Evolutionary conservation across 2,113 vertebrate genomes (phyloP).

Genomic region (Cynocephalus volans): DNA sequence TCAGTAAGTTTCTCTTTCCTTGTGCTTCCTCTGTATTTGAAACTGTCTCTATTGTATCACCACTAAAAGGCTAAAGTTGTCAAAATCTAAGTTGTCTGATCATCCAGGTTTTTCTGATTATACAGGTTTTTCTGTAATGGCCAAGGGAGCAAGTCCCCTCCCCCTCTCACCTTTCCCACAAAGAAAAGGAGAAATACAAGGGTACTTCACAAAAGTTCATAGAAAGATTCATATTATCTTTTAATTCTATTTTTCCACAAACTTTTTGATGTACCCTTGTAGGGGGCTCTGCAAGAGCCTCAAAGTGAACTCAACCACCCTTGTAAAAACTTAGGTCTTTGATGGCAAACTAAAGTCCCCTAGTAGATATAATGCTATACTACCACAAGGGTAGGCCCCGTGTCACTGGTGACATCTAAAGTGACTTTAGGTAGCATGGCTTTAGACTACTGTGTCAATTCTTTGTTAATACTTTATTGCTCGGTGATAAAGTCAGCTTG

Average conservation of each 20-base stretch:
- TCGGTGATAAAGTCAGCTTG: neutral
- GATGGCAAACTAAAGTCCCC: neutral
- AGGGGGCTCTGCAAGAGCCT: neutral
- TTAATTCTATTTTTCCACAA: too few species aligned
- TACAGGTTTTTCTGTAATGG: neutral
- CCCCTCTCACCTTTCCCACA: neutral
- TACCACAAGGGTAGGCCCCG: neutral
- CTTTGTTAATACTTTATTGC: neutral
- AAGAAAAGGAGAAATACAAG: neutral
- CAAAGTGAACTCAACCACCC: neutral
- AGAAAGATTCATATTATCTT: too few species aligned
- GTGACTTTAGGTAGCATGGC: neutral
- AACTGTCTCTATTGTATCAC: neutral
- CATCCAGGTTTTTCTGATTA: neutral
- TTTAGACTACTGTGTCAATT: neutral
- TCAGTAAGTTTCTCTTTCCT: constrained; percentile 92
- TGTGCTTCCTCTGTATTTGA: constrained; percentile 43
- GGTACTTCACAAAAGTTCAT: too few species aligned
- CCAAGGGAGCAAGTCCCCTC: neutral
- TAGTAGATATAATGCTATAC: neutral
- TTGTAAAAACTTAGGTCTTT: neutral
- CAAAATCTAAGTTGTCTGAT: neutral
- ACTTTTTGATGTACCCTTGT: too few species aligned
- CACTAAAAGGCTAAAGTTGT: neutral
- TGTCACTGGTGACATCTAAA: neutral